Evolutionary conservation across 2,113 vertebrate species (phyloP).

Genomic region (Sprattus sprattus): DNA sequence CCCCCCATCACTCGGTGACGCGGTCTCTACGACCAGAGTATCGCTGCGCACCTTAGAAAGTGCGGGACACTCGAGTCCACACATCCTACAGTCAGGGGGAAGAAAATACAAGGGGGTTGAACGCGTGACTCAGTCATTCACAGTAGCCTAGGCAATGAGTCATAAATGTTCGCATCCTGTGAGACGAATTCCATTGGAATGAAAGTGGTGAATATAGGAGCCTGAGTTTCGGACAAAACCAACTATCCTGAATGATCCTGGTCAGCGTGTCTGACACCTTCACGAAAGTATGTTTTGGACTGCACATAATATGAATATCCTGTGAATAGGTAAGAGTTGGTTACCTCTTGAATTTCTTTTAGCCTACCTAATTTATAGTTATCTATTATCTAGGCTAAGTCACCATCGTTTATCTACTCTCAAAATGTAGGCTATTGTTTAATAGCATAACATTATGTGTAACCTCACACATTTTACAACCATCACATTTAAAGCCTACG

Average conservation of each 20-base stretch:
- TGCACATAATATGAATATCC: background rate
- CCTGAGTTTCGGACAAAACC: background rate
- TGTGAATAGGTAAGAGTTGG: constrained; percentile 3
- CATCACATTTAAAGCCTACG: too few species aligned
- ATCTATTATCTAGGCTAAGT: background rate
- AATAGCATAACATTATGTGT: background rate
- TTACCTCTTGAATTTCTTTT: background rate
- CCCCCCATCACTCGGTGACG: background rate
- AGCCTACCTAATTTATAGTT: background rate
- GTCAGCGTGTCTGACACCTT: background rate
- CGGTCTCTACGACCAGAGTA: background rate
- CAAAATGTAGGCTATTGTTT: background rate
- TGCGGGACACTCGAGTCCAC: background rate
- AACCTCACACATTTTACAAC: too few species aligned
- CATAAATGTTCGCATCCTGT: constrained; percentile 16
- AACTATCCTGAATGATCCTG: background rate
- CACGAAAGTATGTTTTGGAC: background rate
- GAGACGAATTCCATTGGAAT: background rate
- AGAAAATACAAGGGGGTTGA: background rate
- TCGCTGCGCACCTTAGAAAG: background rate
- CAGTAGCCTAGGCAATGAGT: background rate
- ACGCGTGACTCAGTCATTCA: background rate
- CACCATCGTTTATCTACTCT: background rate
- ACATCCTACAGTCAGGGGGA: background rate
- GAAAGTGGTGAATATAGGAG: background rate